Evolutionary conservation across 2,888 invertebrate species (phyloP).

Genomic region (Amblyteles armatorius): DNA sequence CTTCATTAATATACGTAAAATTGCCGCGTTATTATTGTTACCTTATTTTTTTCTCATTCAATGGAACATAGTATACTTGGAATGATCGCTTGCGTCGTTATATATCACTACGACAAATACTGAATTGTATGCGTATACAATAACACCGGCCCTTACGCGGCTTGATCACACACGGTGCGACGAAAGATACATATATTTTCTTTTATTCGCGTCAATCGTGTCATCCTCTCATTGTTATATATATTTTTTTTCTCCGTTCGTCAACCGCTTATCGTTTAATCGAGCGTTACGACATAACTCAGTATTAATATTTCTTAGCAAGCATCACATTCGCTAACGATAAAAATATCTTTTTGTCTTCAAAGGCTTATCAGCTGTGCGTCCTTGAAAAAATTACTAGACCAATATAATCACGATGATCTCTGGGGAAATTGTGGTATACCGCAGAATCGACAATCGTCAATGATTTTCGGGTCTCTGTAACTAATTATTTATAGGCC

Average conservation of each 20-base stretch:
- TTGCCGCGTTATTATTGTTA: conserved; percentile 39
- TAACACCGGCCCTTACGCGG: conserved; percentile 26
- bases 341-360: conserved; percentile 59
- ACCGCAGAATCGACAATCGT: conserved; percentile 31
- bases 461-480: conserved; percentile 30
- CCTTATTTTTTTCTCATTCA: conserved; percentile 23
- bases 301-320: conserved; percentile 42
- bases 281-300: conserved; percentile 43
- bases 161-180: conserved; percentile 14
- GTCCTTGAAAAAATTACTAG: conserved; percentile 39
- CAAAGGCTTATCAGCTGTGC: conserved; percentile 44
- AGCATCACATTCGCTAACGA: conserved; percentile 43
- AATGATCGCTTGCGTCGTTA: conserved; percentile 11
- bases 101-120: conserved; percentile 18
- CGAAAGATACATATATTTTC: conserved; percentile 16
- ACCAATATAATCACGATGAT: conserved; percentile 39
- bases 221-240: neutral
- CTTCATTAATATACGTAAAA: conserved; percentile 57
- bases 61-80: conserved; percentile 25
- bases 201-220: conserved; percentile 21
- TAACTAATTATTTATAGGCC: conserved; percentile 58
- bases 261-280: neutral
- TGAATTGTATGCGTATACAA: conserved; percentile 21
- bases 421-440: conserved; percentile 33
- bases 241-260: neutral